A percentile compares a stretch with the other conserved stretches of the same genome.
These are phyloP conservation scores for Actias luna DNA, from an alignment of 2,888 invertebrate genomes.

Conservation along the genomic window DNA sequence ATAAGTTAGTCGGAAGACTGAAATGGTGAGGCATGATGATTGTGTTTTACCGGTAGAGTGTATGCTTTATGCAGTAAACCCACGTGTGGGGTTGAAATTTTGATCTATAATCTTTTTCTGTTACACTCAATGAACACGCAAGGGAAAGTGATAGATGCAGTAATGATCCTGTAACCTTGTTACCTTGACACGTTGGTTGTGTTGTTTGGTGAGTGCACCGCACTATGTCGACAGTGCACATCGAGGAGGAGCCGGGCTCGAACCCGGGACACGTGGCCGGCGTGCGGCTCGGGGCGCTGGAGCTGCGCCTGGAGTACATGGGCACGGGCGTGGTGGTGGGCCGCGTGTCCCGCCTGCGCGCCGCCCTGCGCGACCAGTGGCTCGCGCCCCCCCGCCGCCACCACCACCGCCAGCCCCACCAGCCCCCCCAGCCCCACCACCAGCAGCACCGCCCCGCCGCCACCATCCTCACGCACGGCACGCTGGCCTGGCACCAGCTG, in stretches of 20 bases:
- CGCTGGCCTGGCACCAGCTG: slow-evolving; percentile 95
- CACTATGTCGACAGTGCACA: slow-evolving; percentile 90
- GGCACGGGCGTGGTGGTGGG: slow-evolving; percentile 97
- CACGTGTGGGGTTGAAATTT: no score
- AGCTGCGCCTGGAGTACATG: slow-evolving; percentile 98
- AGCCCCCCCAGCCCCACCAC: slow-evolving; percentile 20
- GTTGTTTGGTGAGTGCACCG: no score
- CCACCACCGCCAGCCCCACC: no score
- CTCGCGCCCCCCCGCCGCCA: slow-evolving; percentile 35
- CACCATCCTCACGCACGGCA: slow-evolving; percentile 95
- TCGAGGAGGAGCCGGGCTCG: slow-evolving; percentile 93
- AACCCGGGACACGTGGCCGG: slow-evolving; percentile 95
- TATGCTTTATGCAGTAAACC: no score
- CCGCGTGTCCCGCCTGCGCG: slow-evolving; percentile 90
- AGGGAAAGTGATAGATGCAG: no score
- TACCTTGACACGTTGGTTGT: no score
- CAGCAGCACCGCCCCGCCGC: slow-evolving; percentile 67
- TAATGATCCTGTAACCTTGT: no score
- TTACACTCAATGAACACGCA: no score
- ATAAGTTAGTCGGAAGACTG: no score
- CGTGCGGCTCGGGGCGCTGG: slow-evolving; percentile 90
- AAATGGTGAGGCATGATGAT: no score
- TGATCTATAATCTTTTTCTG: no score
- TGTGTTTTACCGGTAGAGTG: no score
- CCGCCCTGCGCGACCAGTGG: slow-evolving; percentile 94